Evolutionary conservation across 1,140 invertebrate genomes (phyloP).

Genomic region (Drosophila albomicans): DNA sequence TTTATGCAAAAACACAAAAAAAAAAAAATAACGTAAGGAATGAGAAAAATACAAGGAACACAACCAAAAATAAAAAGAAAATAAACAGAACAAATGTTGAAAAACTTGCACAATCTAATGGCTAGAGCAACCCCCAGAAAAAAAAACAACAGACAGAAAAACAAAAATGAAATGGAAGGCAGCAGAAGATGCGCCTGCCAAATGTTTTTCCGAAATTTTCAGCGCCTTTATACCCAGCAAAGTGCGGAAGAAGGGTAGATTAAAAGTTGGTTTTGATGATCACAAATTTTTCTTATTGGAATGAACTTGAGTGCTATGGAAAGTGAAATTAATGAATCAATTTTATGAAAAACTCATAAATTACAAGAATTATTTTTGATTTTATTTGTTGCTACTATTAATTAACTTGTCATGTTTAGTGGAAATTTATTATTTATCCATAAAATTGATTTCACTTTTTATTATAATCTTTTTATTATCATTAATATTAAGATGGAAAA

Average conservation of each 20-base stretch:
- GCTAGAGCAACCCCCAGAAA: constrained; percentile 30
- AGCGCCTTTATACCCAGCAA: constrained; percentile 28
- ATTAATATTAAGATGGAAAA: no score
- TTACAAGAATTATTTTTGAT: no score
- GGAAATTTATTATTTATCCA: no score
- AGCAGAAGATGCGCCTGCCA: constrained; percentile 43
- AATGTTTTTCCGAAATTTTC: constrained; percentile 58
- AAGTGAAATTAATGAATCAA: no score
- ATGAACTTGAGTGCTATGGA: no score
- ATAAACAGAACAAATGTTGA: constrained; percentile 48
- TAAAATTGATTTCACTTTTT: no score
- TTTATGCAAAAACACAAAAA: constrained; percentile 70
- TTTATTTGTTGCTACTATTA: no score
- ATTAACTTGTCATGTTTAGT: no score
- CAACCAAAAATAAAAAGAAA: constrained; percentile 16
- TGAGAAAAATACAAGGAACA: constrained; percentile 4
- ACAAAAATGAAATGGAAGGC: constrained; percentile 19
- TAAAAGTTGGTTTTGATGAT: no score
- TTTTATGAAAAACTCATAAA: no score
- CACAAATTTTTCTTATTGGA: no score
- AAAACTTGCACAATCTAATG: constrained; percentile 71
- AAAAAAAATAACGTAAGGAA: constrained; percentile 29
- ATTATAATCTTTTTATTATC: no score
- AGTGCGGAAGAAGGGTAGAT: not conserved
- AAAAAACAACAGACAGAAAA: not conserved